phyloP scores from a whole-genome alignment of 2,888 invertebrate genomes.

The Noctua pronuba region DNA sequence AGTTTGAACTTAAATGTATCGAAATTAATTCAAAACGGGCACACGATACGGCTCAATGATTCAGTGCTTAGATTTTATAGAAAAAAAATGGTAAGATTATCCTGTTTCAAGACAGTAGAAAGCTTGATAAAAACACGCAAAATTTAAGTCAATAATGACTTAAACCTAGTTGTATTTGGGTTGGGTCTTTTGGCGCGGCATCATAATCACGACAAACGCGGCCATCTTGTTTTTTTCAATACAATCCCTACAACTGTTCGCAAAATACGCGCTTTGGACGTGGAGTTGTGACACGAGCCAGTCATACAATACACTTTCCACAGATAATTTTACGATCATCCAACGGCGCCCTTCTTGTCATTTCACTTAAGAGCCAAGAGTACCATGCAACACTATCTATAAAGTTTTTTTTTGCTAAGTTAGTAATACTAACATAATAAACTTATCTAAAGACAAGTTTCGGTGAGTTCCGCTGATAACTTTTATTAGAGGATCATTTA shows the following conservation, averaged over 20 bases:
- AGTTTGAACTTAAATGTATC: conserved; percentile 28
- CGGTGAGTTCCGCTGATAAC: conserved; percentile 6
- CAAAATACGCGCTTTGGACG: background rate
- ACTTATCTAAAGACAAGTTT: background rate
- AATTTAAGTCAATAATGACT: background rate
- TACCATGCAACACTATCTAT: background rate
- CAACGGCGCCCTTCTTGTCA: background rate
- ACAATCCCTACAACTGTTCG: background rate
- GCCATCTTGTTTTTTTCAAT: background rate
- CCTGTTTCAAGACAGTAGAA: background rate
- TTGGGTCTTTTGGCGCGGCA: background rate
- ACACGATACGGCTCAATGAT: conserved; percentile 16
- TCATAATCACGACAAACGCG: background rate
- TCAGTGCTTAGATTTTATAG: background rate
- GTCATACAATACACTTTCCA: too few relatives aligned
- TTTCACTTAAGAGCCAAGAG: background rate
- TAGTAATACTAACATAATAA: background rate
- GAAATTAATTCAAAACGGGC: conserved; percentile 18
- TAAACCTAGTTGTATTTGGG: background rate
- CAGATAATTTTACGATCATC: too few relatives aligned
- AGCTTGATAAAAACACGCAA: background rate
- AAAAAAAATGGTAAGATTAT: background rate
- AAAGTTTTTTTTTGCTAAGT: background rate
- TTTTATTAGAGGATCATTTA: conserved; percentile 10
- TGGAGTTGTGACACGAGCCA: background rate